These are phyloP conservation scores for Notodonta dromedarius DNA, from an alignment of 2,888 invertebrate genomes.

Conservation along the genomic window DNA sequence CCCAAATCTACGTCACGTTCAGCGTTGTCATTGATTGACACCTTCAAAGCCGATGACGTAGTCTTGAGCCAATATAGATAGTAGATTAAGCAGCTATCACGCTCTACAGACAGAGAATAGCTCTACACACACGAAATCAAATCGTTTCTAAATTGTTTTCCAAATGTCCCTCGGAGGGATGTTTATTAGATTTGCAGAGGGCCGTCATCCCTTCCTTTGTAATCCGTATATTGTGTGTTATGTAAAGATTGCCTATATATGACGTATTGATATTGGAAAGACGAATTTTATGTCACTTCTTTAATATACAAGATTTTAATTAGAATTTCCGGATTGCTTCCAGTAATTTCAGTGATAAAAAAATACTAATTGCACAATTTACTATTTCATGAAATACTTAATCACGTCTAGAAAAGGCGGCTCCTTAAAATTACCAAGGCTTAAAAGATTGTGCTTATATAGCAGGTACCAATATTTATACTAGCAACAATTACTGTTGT, in stretches of 20 bases:
- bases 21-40: too few relatives aligned
- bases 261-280: neutral
- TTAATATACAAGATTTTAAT: neutral
- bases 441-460: too few relatives aligned
- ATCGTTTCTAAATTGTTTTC: conserved; percentile 67
- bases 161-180: conserved; percentile 63
- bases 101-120: conserved; percentile 12
- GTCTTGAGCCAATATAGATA: neutral
- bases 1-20: too few relatives aligned
- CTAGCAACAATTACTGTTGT: too few relatives aligned
- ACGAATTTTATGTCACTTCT: neutral
- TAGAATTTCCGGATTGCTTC: neutral
- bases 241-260: conserved; percentile 21
- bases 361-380: too few relatives aligned
- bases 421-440: too few relatives aligned
- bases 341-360: too few relatives aligned
- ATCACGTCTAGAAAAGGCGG: too few relatives aligned
- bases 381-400: too few relatives aligned
- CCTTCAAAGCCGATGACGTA: too few relatives aligned
- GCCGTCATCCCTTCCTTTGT: conserved; percentile 50
- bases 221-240: conserved; percentile 31
- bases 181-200: conserved; percentile 74
- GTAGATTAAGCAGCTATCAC: neutral
- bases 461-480: too few relatives aligned
- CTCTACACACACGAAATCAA: conserved; percentile 49